Conservation (phyloP, 2,888 invertebrate species). For the Drosophila macrospina region DNA sequence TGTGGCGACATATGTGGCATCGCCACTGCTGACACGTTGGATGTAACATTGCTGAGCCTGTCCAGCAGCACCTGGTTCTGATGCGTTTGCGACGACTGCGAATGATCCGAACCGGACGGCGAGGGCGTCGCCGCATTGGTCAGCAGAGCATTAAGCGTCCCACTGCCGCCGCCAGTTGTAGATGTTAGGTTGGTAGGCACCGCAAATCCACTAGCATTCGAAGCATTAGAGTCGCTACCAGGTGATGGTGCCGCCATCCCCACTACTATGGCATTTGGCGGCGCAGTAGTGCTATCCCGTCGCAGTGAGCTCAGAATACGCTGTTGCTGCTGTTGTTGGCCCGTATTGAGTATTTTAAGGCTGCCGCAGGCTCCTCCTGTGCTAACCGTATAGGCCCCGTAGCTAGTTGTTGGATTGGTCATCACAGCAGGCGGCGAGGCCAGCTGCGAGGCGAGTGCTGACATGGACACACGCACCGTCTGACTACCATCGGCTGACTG, state of each 20-base stretch:
- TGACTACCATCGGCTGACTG: conserved; percentile 62
- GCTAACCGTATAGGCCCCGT: conserved; percentile 81
- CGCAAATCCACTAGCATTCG: conserved; percentile 86
- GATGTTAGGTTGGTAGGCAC: conserved; percentile 85
- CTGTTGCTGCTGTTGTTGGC: conserved; percentile 78
- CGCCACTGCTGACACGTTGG: conserved; percentile 72
- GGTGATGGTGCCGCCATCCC: conserved; percentile 85
- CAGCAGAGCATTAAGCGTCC: conserved; percentile 86
- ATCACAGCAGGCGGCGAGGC: conserved; percentile 85
- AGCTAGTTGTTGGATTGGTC: conserved; percentile 83
- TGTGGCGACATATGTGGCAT: conserved; percentile 84
- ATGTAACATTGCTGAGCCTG: conserved; percentile 83
- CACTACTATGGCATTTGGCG: conserved; percentile 84
- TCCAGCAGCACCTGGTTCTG: conserved; percentile 84
- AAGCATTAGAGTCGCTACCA: conserved; percentile 85
- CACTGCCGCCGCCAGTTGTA: conserved; percentile 39
- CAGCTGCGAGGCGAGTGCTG: conserved; percentile 85
- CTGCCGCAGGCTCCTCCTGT: conserved; percentile 66
- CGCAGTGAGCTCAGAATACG: conserved; percentile 85
- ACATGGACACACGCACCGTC: conserved; percentile 85
- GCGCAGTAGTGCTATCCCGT: conserved; percentile 84
- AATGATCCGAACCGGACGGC: conserved; percentile 83
- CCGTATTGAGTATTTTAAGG: conserved; percentile 78
- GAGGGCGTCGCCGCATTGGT: conserved; percentile 85
- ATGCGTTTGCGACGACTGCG: conserved; percentile 81